These are phyloP conservation scores for Neoarius graeffei DNA, from an alignment of 2,113 vertebrate species.

Conservation along the genomic window DNA sequence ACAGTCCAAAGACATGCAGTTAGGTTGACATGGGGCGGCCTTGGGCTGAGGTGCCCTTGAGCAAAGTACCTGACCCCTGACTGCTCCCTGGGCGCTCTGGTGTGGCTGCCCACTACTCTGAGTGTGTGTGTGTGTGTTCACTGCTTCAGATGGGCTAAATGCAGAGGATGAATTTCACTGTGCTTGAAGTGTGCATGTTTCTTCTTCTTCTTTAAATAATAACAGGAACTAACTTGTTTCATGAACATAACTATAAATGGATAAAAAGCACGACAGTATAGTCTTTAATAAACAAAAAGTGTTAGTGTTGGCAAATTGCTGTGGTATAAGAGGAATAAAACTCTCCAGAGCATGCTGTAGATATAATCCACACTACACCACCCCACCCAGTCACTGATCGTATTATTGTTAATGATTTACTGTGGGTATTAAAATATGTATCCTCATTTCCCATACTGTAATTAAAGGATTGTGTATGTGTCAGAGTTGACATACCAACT, in stretches of 20 bases:
- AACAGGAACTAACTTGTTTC: neutral
- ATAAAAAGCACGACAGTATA: neutral
- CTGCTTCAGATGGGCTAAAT: too few species aligned
- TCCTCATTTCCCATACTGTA: neutral
- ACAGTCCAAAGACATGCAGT: too few species aligned
- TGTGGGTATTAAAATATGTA: neutral
- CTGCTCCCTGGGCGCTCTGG: too few species aligned
- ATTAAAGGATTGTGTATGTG: neutral
- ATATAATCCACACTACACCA: neutral
- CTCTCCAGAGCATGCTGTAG: neutral
- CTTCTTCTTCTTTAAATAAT: too few species aligned
- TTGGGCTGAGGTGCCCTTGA: too few species aligned
- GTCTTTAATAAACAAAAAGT: neutral
- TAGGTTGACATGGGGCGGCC: too few species aligned
- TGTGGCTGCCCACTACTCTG: too few species aligned
- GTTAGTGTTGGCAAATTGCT: neutral
- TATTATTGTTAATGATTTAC: neutral
- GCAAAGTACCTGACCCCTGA: too few species aligned
- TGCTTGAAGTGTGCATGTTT: too few species aligned
- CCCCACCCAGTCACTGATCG: neutral
- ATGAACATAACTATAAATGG: neutral
- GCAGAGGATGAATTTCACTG: too few species aligned
- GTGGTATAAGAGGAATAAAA: neutral
- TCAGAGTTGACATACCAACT: slow-evolving; percentile 70
- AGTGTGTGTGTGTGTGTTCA: too few species aligned